Conservation (phyloP, 2,797 vertebrate species). For the Artibeus jamaicensis region DNA sequence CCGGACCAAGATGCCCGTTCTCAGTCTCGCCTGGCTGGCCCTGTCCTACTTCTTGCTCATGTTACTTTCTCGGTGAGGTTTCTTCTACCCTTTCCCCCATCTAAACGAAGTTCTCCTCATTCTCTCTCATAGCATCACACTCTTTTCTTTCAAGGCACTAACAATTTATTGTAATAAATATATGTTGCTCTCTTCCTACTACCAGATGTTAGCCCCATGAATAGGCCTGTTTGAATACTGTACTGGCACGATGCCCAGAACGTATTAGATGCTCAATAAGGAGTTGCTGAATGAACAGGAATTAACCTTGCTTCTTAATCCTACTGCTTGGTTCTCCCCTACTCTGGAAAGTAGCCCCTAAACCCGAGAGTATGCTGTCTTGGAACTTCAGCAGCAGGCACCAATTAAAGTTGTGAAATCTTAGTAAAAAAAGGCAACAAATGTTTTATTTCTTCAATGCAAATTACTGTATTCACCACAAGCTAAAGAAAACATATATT, state of each 20-base stretch:
- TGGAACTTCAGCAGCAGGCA: slow-evolving; percentile 24
- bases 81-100: neutral
- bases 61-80: neutral
- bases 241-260: neutral
- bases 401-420: slow-evolving; percentile 62
- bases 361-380: neutral
- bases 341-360: neutral
- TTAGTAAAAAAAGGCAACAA: slow-evolving; percentile 75
- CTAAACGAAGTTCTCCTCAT: neutral
- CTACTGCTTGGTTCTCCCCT: slow-evolving; percentile 17
- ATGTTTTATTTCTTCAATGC: slow-evolving; percentile 77
- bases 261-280: neutral
- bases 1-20: neutral
- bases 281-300: neutral
- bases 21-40: neutral
- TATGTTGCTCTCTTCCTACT: neutral
- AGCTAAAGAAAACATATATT: slow-evolving; percentile 69
- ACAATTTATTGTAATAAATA: neutral
- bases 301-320: slow-evolving; percentile 16
- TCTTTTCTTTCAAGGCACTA: neutral
- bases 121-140: slow-evolving; percentile 6
- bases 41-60: neutral
- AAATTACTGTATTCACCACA: slow-evolving; percentile 76
- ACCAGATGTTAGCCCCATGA: neutral
- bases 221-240: neutral